phyloP scores from a whole-genome alignment of 2,797 vertebrate genomes.

The Pipistrellus pipistrellus region DNA sequence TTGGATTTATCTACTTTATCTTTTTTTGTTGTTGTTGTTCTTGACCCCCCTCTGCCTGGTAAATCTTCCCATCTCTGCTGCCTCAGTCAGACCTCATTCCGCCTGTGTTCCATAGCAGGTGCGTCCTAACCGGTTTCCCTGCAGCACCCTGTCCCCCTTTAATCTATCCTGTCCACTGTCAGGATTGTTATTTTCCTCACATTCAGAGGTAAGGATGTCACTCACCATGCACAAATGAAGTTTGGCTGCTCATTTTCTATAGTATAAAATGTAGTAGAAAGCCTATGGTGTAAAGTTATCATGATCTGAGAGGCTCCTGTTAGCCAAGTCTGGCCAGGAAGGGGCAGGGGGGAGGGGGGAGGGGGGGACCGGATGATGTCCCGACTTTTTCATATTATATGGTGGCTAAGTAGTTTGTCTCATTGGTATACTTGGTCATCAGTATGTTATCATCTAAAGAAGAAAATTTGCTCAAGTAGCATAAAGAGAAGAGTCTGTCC shows the following conservation, averaged over 20 bases:
- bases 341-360: accelerated
- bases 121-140: not conserved
- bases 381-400: not conserved
- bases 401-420: conserved; percentile 40
- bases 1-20: not conserved
- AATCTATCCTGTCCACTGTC: not conserved
- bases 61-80: not conserved
- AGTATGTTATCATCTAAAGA: not conserved
- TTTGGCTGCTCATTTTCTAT: not conserved
- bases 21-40: not conserved
- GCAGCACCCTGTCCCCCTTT: not conserved
- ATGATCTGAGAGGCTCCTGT: not conserved
- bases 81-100: not conserved
- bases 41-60: not conserved
- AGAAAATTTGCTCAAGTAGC: not conserved
- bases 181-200: not conserved
- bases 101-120: too few relatives aligned
- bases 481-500: not conserved
- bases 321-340: not conserved
- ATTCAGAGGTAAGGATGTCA: not conserved
- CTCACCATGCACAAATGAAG: not conserved
- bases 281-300: not conserved
- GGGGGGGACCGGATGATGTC: not conserved
- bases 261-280: not conserved
- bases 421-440: not conserved